Evolutionary conservation across 2,113 vertebrate genomes (phyloP).

Genomic region (Diadophis punctatus): DNA sequence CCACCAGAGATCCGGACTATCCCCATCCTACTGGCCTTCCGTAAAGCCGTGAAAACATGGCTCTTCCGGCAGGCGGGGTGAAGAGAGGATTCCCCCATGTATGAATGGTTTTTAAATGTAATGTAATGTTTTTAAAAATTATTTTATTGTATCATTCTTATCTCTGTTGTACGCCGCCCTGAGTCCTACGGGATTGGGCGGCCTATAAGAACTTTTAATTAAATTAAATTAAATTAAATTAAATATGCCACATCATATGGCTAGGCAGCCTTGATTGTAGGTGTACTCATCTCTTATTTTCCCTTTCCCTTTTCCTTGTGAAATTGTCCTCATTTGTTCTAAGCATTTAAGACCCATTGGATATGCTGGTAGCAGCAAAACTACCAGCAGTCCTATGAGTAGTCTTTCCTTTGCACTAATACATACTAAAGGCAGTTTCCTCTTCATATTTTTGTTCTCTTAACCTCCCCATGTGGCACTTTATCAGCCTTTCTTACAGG

Average conservation of each 20-base stretch:
- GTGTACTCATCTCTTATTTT: neutral
- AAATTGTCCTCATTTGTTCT: neutral
- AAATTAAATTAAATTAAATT: too few relatives aligned
- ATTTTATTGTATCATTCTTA: too few relatives aligned
- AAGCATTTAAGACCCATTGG: neutral
- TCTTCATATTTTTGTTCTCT: neutral
- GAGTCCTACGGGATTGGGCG: too few relatives aligned
- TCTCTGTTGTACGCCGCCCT: too few relatives aligned
- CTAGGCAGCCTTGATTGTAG: neutral
- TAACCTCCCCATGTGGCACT: neutral
- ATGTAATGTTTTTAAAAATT: too few relatives aligned
- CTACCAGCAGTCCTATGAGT: neutral
- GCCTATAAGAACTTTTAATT: too few relatives aligned
- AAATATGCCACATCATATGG: neutral
- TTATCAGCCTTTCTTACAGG: neutral
- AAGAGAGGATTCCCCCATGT: too few relatives aligned
- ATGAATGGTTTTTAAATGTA: too few relatives aligned
- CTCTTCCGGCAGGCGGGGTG: too few relatives aligned
- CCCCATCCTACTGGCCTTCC: too few relatives aligned
- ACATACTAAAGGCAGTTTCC: neutral
- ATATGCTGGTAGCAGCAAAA: neutral
- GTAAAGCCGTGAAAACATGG: too few relatives aligned
- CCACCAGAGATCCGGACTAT: too few relatives aligned
- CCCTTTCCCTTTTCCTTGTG: neutral
- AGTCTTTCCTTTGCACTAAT: neutral